These are phyloP conservation scores for Hymenopus coronatus DNA, from an alignment of 2,888 invertebrate species.

Conservation along the genomic window DNA sequence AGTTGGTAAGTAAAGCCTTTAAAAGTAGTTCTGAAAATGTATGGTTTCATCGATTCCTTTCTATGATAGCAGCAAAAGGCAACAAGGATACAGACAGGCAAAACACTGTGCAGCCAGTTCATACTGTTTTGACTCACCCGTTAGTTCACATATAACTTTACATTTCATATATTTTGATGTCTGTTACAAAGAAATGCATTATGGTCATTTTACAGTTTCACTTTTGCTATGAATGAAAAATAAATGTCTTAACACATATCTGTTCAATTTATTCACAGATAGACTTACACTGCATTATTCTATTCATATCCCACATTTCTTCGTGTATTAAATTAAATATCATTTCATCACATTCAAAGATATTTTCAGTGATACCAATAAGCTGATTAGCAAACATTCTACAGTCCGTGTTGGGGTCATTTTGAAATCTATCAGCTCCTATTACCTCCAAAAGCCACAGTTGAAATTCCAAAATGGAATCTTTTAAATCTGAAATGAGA, in stretches of 20 bases:
- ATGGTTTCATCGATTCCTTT: too few species aligned
- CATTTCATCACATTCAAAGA: slow-evolving; percentile 44
- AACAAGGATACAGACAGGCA: too few species aligned
- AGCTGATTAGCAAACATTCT: slow-evolving; percentile 62
- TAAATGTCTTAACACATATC: not conserved
- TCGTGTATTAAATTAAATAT: not conserved
- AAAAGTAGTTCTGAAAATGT: too few species aligned
- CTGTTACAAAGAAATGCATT: too few species aligned
- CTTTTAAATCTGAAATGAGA: slow-evolving; percentile 58
- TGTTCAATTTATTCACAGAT: not conserved
- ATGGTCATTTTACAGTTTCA: too few species aligned
- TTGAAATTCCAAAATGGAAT: slow-evolving; percentile 62
- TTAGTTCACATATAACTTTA: too few species aligned
- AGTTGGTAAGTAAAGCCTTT: too few species aligned
- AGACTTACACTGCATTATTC: not conserved
- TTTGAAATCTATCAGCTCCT: slow-evolving; percentile 48
- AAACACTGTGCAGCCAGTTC: too few species aligned
- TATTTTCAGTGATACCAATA: slow-evolving; percentile 51
- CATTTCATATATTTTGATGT: too few species aligned
- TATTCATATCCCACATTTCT: not conserved
- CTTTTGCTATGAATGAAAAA: too few species aligned
- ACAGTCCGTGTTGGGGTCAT: slow-evolving; percentile 63
- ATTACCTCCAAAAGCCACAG: slow-evolving; percentile 64
- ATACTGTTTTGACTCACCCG: too few species aligned
- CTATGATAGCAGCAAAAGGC: too few species aligned